Percentiles rank a stretch among this genome's conserved stretches.
These are phyloP conservation scores for Pocillopora meandrina DNA, from an alignment of 92 coral and sea anemone genomes.

Conservation along the genomic window DNA sequence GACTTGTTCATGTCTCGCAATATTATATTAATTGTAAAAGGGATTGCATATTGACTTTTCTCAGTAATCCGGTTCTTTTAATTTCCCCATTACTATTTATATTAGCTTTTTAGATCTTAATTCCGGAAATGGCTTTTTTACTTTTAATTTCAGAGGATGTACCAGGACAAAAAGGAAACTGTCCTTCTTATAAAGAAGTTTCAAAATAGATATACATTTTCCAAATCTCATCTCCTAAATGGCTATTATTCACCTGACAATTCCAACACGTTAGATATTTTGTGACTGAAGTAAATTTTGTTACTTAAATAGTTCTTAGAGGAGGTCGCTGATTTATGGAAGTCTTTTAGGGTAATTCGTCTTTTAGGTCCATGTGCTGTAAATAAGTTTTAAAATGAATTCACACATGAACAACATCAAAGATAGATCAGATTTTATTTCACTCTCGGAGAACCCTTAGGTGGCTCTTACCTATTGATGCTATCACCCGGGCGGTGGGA, in stretches of 20 bases:
- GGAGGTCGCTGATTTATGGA: background rate
- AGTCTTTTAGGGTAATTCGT: no score
- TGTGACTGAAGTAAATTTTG: slow-evolving; percentile 8
- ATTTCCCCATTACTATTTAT: slow-evolving; percentile 20
- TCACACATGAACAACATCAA: background rate
- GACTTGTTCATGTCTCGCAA: background rate
- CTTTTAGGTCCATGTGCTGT: no score
- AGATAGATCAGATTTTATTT: background rate
- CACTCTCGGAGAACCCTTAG: background rate
- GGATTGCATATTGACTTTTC: slow-evolving; percentile 9
- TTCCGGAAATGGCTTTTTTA: slow-evolving; percentile 30
- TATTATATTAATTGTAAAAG: background rate
- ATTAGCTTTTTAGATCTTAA: background rate
- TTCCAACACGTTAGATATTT: background rate
- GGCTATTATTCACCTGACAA: background rate
- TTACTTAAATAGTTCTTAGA: background rate
- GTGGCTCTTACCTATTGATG: background rate
- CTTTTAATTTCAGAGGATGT: background rate
- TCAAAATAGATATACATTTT: background rate
- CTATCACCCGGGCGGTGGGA: background rate
- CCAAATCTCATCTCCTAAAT: background rate
- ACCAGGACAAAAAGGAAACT: background rate
- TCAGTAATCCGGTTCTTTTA: slow-evolving; percentile 15
- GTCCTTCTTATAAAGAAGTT: background rate
- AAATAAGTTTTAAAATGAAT: background rate